Evolutionary conservation across 2,797 vertebrate species (phyloP), one percentile per base, ranked within the genome.

Genomic region (Arremon aurantiirostris): DNA sequence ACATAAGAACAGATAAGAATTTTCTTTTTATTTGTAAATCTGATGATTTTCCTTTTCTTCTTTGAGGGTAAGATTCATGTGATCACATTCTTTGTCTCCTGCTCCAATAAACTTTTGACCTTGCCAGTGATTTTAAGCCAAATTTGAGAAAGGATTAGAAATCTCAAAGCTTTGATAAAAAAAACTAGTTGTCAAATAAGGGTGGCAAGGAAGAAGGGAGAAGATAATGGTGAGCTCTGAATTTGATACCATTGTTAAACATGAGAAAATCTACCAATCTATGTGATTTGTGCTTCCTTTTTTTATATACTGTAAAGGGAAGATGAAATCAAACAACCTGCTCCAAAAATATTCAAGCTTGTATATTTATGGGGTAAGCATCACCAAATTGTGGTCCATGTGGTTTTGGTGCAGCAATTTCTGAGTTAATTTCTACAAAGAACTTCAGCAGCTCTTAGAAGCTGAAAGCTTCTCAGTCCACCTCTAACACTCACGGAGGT

Each of bases 261-360:
- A 32, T 4, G 6, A 79, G 17, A 79, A n/a, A 72, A 46, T 41
- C 26, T 41, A 8, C 37, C 26, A 44, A 4, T 64, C 17, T 9
- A 3, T 8, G 8, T 69, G 22, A 55, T 35, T n/a, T 14, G 21
- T 81, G 3, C 1, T 41, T 1, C 16, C 41, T 15, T 82, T 61
- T 23, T 21, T 28, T 28, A 11, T 3, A 12, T 24, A 20, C 9
- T 37, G 5, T 4, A 61, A 89, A 84, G 8, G 4, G 32, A 50
- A 68, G 16, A 5, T 37, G 53, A 71, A 80, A 65, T 32, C 26
- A 57, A 86, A 7, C 2, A 64, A 30, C 2, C 1, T 73, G 14
- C 23, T 59, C 3, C 0, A 39, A 60, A 72, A 59, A 12, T 2
- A 11, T 1, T 12, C 22, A 46, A 55, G 0, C 7, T 23, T 22